Conservation (phyloP, 2,797 vertebrate species). For the Agapornis canus region DNA sequence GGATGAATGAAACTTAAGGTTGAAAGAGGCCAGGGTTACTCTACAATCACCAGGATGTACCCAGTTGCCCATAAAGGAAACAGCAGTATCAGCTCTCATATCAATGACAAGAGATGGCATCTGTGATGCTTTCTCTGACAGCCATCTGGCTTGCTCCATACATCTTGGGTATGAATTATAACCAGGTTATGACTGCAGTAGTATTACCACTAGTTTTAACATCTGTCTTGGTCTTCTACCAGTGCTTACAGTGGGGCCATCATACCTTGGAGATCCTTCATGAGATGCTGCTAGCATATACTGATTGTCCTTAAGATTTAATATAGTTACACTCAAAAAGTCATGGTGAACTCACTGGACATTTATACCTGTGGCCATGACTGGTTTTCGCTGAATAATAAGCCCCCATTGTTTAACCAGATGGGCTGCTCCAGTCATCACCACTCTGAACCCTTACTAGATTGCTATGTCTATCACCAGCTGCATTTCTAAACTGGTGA, state of each 20-base stretch:
- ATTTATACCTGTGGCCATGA: neutral
- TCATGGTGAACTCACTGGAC: neutral
- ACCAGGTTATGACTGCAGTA: neutral
- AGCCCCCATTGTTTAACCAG: neutral
- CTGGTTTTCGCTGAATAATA: neutral
- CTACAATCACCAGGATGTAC: neutral
- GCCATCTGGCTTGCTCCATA: neutral
- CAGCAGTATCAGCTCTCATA: neutral
- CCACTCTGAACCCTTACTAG: neutral
- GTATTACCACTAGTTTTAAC: neutral
- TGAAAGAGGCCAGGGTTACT: neutral
- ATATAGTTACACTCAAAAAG: neutral
- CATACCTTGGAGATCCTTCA: neutral
- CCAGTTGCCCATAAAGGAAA: neutral
- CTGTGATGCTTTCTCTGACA: neutral
- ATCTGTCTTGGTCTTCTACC: neutral
- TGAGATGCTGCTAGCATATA: neutral
- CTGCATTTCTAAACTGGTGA: neutral
- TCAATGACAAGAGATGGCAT: neutral
- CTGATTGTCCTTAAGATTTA: neutral
- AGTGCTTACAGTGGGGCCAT: neutral
- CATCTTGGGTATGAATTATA: neutral
- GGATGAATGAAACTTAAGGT: neutral
- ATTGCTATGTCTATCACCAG: neutral
- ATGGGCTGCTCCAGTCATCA: neutral